Percentiles rank a stretch among this genome's conserved stretches.
These are phyloP conservation scores for Siniperca knerii DNA, from an alignment of 2,113 vertebrate species.

Conservation along the genomic window DNA sequence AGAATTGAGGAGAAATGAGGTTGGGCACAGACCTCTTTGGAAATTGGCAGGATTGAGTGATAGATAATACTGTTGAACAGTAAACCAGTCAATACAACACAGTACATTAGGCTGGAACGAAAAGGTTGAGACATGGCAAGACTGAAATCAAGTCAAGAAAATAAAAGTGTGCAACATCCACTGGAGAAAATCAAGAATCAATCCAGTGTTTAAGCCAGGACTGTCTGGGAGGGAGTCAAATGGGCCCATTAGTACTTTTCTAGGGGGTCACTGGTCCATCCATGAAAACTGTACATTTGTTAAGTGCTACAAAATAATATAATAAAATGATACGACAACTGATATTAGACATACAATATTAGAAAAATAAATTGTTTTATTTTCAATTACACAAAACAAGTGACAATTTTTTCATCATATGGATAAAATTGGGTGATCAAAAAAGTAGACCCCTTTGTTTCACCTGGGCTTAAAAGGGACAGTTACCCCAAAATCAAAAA, in stretches of 20 bases:
- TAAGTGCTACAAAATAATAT: neutral
- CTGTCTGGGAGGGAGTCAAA: neutral
- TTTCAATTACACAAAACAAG: neutral
- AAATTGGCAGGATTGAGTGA: slow-evolving; percentile 59
- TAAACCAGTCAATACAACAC: slow-evolving; percentile 44
- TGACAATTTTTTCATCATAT: neutral
- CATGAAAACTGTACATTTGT: neutral
- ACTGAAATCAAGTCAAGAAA: slow-evolving; percentile 37
- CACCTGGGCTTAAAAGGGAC: neutral
- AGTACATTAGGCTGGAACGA: slow-evolving; percentile 12
- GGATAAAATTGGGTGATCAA: neutral
- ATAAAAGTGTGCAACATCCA: slow-evolving; percentile 18
- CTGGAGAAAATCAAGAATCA: slow-evolving; percentile 11
- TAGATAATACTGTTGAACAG: slow-evolving; percentile 36
- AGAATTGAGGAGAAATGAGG: slow-evolving; percentile 46
- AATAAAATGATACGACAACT: neutral
- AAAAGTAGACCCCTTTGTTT: neutral
- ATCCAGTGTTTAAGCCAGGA: neutral
- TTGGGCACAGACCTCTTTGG: slow-evolving; percentile 38
- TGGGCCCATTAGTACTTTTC: neutral
- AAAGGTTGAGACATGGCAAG: slow-evolving; percentile 20
- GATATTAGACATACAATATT: neutral
- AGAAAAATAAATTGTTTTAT: neutral
- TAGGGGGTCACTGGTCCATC: neutral
- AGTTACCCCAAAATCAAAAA: too few species aligned